Base-by-base conservation (phyloP, 2,797 vertebrate species). In the Hylomyscus alleni region DNA sequence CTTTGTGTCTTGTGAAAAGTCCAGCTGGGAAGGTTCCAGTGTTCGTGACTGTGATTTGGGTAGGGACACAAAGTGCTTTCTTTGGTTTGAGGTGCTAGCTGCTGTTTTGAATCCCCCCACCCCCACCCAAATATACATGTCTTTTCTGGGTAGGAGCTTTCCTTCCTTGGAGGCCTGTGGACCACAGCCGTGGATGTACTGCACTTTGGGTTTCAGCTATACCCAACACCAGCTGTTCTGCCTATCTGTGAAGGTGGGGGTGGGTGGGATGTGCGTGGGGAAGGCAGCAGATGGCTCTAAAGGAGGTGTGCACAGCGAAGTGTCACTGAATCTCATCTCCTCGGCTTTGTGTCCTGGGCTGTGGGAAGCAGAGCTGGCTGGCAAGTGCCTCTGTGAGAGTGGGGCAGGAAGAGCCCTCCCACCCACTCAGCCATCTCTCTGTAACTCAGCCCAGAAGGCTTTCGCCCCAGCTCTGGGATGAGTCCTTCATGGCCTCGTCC, bases 361-460 rank as follows among this genome's bases (percentile, higher is more conserved):
- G 96, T 97, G 95, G 97, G 95, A 96, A 95, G 95, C 78, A 44
- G 69, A 90, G 91, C 95, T 89, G 80, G 89, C 96, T 96, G 94
- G 92, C 97, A 96, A 95, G 76, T 96, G 75, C 76, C 80, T 90
- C 69, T 97, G 89, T 31, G 65, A 78, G 91, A 97, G 82, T 75
- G 83, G 86, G 69, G 58, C 93, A 95, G 96, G 97, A 98, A 98
- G 92, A 91, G 75, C 89, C 69, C 83, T 97, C 97, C 95, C 31
- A 94, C 96, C 93, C 2, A 0, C 82, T 76, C 1, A 0, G 69
- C 75, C 65, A 29, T 76, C 31, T 96, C 90, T 90, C 83, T 96
- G 87, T 95, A 97, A 86, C 67, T 69, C 60, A 94, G 93, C 93
- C 82, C 78, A 90, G 89, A 90, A 88, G 47, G 2, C 91, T 90